Base-by-base conservation (phyloP, 2,888 invertebrate species). In the Pandemis heparana region DNA sequence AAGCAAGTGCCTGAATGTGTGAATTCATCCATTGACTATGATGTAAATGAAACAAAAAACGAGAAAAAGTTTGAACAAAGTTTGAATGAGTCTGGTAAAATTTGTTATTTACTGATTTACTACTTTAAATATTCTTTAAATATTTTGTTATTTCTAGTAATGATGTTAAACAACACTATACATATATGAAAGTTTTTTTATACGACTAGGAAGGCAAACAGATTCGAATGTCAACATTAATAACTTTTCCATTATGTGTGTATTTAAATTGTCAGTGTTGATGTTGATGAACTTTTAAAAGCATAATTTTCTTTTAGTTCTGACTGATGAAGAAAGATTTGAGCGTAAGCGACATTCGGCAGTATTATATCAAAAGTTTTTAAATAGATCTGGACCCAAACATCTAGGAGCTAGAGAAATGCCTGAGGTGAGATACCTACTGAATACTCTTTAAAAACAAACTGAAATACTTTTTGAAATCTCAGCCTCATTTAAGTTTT, bases 381-480 rank as follows among this genome's bases (percentile, higher is more conserved):
- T 97, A 76, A 96, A 97, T 79, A 95, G 97, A 80, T 96, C 96
- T 71, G 97, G 97, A 14, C 98, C 98, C 0, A 95, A 96, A 80
- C 96, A 98, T 92, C 96, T 97, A 32, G 98, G 98, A 7, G 92
- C 96, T 7, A 98, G 98, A 86, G 96, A 97, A 86, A 95, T 98
- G 72, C 98, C 98, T 4, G 95, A 97, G 95, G 97, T 97, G 91
- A 78, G 64, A 68, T 10, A 1, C 1, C 4, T 10, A 1, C 1
- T 32, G 23, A 32, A 32, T 32, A 32, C 23, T 32, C 23, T 32
- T 32, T 32, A 32, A 32, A 2, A 32, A 32, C 1, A 32, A 32
- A 32, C 23, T 32, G 23, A 2, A 2, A 32, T 32, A 32, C n/a
- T 32, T 32, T 32, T 32, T 32, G 23, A 32, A 32, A 32, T 32